phyloP scores from a whole-genome alignment of 2,797 vertebrate genomes.

The Cirrhinus molitorella region DNA sequence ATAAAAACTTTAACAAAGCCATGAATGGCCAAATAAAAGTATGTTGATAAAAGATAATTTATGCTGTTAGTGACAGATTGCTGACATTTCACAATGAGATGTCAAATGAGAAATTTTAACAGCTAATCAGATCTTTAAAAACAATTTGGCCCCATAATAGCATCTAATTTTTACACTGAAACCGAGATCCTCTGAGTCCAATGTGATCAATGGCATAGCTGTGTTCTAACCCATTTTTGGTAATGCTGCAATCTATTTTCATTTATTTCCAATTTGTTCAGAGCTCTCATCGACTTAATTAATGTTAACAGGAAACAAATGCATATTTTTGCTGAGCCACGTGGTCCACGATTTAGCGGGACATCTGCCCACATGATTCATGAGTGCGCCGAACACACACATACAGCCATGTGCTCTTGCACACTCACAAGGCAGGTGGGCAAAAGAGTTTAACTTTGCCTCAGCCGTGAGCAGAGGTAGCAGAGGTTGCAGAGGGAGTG shows the following conservation, averaged over 20 bases:
- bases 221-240: slow-evolving; percentile 24
- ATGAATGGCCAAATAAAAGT: slow-evolving; percentile 37
- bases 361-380: slow-evolving; percentile 24
- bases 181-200: neutral
- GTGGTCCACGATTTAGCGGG: neutral
- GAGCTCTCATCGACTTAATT: slow-evolving; percentile 45
- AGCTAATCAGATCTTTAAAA: slow-evolving; percentile 7
- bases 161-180: slow-evolving; percentile 15
- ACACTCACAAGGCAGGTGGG: slow-evolving; percentile 46
- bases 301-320: slow-evolving; percentile 52
- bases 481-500: slow-evolving; percentile 86
- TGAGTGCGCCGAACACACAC: slow-evolving; percentile 4
- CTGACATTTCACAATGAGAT: slow-evolving; percentile 14
- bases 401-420: slow-evolving; percentile 9
- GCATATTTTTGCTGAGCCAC: slow-evolving; percentile 1
- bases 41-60: slow-evolving; percentile 29
- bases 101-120: slow-evolving; percentile 35
- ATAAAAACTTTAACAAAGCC: slow-evolving; percentile 15
- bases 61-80: slow-evolving; percentile 37
- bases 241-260: slow-evolving; percentile 48
- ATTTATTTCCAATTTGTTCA: slow-evolving; percentile 50
- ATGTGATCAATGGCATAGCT: slow-evolving; percentile 32
- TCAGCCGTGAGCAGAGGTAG: slow-evolving; percentile 76
- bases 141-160: neutral
- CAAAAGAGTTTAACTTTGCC: slow-evolving; percentile 75